A percentile compares a stretch with the other conserved stretches of the same genome.
Evolutionary conservation across 2,113 vertebrate species (phyloP).

Genomic region (Odocoileus virginianus): DNA sequence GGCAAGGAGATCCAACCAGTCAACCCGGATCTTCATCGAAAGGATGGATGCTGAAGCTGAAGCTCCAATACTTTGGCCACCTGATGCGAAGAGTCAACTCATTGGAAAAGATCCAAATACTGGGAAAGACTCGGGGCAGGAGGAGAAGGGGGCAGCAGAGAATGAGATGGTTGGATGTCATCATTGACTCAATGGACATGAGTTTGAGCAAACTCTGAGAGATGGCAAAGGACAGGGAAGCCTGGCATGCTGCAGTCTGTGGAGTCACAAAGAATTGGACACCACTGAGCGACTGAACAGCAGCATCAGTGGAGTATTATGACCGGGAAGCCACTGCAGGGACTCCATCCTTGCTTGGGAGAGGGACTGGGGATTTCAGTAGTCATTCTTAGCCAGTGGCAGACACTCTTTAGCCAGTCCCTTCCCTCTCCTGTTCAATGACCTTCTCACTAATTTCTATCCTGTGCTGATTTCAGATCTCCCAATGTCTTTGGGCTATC

Average conservation of each 20-base stretch:
- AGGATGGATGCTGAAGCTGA: background rate
- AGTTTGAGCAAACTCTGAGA: background rate
- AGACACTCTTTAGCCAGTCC: background rate
- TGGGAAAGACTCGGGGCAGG: background rate
- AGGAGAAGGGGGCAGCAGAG: background rate
- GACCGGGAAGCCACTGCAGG: background rate
- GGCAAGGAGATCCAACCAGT: background rate
- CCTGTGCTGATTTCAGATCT: background rate
- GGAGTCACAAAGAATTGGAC: rapidly evolving
- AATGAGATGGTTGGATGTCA: background rate
- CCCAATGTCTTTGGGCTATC: background rate
- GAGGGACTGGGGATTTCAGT: background rate
- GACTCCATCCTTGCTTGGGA: background rate
- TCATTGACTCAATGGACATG: background rate
- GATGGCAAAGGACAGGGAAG: background rate
- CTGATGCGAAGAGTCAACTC: background rate
- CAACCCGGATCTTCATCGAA: background rate
- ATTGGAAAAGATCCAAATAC: background rate
- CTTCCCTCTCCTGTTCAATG: background rate
- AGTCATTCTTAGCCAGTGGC: background rate
- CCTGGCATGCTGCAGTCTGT: background rate
- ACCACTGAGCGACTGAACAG: background rate
- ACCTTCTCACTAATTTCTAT: background rate
- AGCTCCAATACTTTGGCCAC: background rate
- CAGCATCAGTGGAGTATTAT: background rate